Evolutionary conservation across 2,113 vertebrate genomes (phyloP).

Genomic region (Lasiurus cinereus): DNA sequence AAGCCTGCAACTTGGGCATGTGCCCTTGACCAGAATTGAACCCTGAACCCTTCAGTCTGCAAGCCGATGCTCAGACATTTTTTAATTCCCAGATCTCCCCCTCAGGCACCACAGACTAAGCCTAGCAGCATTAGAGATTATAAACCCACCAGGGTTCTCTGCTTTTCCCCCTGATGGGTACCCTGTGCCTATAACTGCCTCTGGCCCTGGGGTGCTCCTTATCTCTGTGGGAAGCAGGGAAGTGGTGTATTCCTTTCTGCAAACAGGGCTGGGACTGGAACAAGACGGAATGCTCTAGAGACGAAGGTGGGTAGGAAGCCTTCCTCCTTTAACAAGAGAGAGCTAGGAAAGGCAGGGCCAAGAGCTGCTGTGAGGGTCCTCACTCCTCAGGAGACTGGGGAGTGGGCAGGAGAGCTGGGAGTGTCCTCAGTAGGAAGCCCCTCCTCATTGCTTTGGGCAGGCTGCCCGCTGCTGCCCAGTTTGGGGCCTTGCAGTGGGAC

Average conservation of each 20-base stretch:
- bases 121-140: background rate
- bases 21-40: no score
- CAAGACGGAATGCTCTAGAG: background rate
- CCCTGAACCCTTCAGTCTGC: no score
- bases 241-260: background rate
- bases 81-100: background rate
- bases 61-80: background rate
- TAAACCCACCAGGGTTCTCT: background rate
- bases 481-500: background rate
- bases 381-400: background rate
- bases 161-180: background rate
- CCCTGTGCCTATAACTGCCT: background rate
- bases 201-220: background rate
- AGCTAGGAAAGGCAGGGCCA: background rate
- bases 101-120: background rate
- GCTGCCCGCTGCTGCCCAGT: background rate
- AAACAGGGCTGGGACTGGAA: background rate
- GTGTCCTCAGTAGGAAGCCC: background rate
- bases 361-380: background rate
- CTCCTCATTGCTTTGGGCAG: background rate
- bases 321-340: background rate
- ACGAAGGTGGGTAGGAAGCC: background rate
- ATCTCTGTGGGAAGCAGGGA: background rate
- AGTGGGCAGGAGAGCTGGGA: background rate
- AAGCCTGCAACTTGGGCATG: no score